Conservation (phyloP, 2,888 invertebrate genomes). For the Rhagophthalmus giganteus region DNA sequence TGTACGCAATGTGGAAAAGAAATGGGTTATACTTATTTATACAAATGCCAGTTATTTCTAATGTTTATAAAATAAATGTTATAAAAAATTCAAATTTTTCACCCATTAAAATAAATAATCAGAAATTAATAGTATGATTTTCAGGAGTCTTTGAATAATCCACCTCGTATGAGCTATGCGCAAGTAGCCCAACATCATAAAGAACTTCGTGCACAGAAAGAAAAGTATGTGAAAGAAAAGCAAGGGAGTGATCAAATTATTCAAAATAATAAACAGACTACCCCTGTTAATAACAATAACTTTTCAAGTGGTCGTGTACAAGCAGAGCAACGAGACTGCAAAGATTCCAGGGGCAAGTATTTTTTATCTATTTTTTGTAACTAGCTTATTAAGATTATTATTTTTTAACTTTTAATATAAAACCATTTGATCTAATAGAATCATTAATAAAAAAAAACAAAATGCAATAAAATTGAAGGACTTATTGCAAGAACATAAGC, state of each 20-base stretch:
- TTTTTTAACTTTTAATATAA: too few relatives aligned
- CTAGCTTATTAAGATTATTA: not conserved
- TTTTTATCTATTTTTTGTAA: not conserved
- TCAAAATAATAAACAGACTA: constrained; percentile 16
- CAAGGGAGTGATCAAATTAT: constrained; percentile 27
- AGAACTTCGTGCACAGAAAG: constrained; percentile 51
- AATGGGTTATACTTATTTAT: too few relatives aligned
- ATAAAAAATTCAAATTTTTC: too few relatives aligned
- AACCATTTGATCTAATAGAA: too few relatives aligned
- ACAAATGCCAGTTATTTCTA: too few relatives aligned
- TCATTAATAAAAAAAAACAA: too few relatives aligned
- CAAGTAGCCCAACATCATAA: constrained; percentile 69
- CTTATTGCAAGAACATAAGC: too few relatives aligned
- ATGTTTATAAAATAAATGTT: too few relatives aligned
- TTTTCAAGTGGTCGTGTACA: constrained; percentile 32
- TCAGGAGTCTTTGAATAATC: constrained; percentile 42
- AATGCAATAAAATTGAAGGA: too few relatives aligned
- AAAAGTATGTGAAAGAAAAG: constrained; percentile 43
- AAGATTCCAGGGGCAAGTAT: constrained; percentile 35
- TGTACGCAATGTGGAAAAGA: too few relatives aligned
- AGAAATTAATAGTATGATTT: constrained; percentile 6
- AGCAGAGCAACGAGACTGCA: constrained; percentile 36
- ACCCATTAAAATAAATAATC: too few relatives aligned
- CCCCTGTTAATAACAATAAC: constrained; percentile 23
- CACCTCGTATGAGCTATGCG: constrained; percentile 64